Evolutionary conservation across 2,797 vertebrate genomes (phyloP).

Genomic region (Tamandua tetradactyla): DNA sequence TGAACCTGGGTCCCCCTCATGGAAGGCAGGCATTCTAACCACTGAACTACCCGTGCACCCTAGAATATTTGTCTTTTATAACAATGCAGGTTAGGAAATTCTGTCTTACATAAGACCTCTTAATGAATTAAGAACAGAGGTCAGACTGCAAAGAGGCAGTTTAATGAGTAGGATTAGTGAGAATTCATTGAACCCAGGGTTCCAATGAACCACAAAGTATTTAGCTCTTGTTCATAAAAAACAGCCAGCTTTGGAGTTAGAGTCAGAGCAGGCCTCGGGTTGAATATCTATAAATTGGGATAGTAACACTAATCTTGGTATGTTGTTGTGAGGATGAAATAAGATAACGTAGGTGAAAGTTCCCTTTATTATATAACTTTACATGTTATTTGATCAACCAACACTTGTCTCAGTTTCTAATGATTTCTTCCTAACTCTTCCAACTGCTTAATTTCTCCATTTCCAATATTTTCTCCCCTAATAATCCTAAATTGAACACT

Average conservation of each 20-base stretch:
- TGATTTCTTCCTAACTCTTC: not conserved
- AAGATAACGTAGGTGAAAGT: not conserved
- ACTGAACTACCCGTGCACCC: no score
- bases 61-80: not conserved
- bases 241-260: not conserved
- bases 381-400: not conserved
- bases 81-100: slow-evolving; percentile 22
- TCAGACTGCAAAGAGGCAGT: not conserved
- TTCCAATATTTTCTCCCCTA: not conserved
- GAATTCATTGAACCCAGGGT: not conserved
- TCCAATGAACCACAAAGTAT: not conserved
- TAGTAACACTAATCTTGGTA: not conserved
- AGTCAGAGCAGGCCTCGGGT: not conserved
- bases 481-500: not conserved
- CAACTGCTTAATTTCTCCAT: not conserved
- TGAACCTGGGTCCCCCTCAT: no score
- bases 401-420: not conserved
- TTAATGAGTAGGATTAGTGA: not conserved
- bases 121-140: slow-evolving; percentile 36
- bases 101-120: not conserved
- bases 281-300: not conserved
- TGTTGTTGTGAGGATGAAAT: not conserved
- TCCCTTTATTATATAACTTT: not conserved
- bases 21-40: no score
- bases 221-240: not conserved